Conservation (phyloP, 1,140 invertebrate species). For the Cotesia vestalis region DNA sequence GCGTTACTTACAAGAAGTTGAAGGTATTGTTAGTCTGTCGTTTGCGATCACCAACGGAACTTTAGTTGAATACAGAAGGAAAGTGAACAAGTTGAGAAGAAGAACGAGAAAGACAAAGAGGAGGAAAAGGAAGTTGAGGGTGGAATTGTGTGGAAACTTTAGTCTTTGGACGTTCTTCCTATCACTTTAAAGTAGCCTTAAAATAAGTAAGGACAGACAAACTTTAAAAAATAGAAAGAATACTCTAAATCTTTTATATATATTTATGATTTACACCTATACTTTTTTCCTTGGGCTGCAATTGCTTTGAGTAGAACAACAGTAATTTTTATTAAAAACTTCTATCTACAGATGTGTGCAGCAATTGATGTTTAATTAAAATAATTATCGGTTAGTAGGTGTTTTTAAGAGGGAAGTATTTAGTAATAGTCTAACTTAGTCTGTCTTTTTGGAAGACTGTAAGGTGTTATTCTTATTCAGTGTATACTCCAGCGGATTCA, state of each 20-base stretch:
- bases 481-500: not conserved
- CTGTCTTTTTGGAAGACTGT: not conserved
- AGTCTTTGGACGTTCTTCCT: constrained; percentile 30
- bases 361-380: not conserved
- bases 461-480: not conserved
- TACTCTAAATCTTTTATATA: constrained; percentile 23
- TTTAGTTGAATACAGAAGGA: constrained; percentile 14
- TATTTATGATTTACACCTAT: constrained; percentile 19
- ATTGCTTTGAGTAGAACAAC: too few species aligned
- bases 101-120: too few species aligned
- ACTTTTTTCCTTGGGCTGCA: not conserved
- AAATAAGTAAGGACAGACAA: constrained; percentile 5
- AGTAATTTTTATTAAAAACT: too few species aligned
- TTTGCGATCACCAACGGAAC: not conserved
- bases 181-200: constrained; percentile 31
- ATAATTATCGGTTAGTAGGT: constrained; percentile 20
- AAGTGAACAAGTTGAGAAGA: too few species aligned
- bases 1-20: too few species aligned
- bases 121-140: not conserved
- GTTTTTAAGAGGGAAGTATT: not conserved
- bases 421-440: not conserved
- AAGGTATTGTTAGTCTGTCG: too few species aligned
- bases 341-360: too few species aligned
- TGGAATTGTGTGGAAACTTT: constrained; percentile 24
- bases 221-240: not conserved